phyloP scores from a whole-genome alignment of 1,140 invertebrate genomes.

The Eufriesea mexicana region DNA sequence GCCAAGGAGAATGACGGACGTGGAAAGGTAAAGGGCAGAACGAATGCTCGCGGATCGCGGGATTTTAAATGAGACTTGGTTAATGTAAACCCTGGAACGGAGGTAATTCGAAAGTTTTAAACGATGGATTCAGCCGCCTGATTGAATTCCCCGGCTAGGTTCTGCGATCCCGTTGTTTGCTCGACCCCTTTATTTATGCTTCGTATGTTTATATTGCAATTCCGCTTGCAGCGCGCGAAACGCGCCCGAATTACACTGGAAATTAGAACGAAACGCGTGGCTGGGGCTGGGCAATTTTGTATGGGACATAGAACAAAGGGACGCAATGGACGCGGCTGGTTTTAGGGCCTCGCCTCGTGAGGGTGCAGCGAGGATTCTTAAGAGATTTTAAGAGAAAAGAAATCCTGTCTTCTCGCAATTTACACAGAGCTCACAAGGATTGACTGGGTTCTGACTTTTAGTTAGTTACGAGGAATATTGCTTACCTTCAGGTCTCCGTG shows the following conservation, averaged over 20 bases:
- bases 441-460: too few species aligned
- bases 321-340: too few species aligned
- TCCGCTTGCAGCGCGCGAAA: not conserved
- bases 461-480: not conserved
- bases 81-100: slow-evolving; percentile 22
- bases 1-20: too few species aligned
- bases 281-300: not conserved
- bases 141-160: slow-evolving; percentile 19
- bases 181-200: slow-evolving; percentile 20
- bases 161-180: slow-evolving; percentile 17
- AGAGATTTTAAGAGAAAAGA: too few species aligned
- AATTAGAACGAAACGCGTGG: not conserved
- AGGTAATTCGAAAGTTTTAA: slow-evolving; percentile 48
- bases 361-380: too few species aligned
- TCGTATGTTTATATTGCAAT: slow-evolving; percentile 31
- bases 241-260: not conserved
- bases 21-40: slow-evolving; percentile 1
- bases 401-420: too few species aligned
- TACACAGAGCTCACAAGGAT: too few species aligned
- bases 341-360: too few species aligned
- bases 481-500: slow-evolving; percentile 76
- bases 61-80: slow-evolving; percentile 39
- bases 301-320: not conserved
- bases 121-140: slow-evolving; percentile 35
- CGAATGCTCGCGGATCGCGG: not conserved